Evolutionary conservation across 1,140 invertebrate species (phyloP).

Genomic region (Archivesica marissinica): DNA sequence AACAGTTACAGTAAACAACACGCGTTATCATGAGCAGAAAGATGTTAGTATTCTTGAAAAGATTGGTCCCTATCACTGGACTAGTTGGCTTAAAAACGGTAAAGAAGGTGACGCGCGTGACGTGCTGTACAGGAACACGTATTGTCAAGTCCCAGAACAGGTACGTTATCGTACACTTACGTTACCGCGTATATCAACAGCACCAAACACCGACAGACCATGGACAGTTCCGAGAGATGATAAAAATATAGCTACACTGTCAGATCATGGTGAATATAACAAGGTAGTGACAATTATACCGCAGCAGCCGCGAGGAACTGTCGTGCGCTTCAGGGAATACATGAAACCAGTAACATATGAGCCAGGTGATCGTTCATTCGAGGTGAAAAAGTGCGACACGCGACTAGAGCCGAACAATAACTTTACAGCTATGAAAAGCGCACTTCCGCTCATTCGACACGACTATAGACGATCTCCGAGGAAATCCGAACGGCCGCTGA

Average conservation of each 20-base stretch:
- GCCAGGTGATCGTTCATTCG: slow-evolving; percentile 4
- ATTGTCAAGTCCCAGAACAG: slow-evolving; percentile 17
- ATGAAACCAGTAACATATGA: slow-evolving; percentile 34
- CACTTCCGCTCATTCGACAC: slow-evolving; percentile 33
- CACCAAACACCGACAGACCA: slow-evolving; percentile 11
- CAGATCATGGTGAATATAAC: slow-evolving; percentile 41
- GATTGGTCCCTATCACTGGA: slow-evolving; percentile 48
- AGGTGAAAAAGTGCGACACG: background rate
- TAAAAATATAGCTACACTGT: background rate
- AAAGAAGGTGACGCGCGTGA: slow-evolving; percentile 37
- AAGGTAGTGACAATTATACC: slow-evolving; percentile 49
- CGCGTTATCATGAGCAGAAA: background rate
- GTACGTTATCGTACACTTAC: slow-evolving; percentile 37
- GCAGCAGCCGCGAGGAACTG: slow-evolving; percentile 42
- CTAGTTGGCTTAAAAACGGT: background rate
- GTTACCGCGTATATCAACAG: slow-evolving; percentile 32
- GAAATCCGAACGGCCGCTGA: slow-evolving; percentile 39
- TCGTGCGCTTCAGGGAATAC: slow-evolving; percentile 40
- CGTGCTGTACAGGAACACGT: slow-evolving; percentile 53
- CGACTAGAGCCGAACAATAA: background rate
- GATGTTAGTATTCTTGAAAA: slow-evolving; percentile 30
- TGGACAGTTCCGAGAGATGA: slow-evolving; percentile 48
- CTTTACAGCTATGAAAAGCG: background rate
- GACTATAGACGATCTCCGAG: slow-evolving; percentile 12
- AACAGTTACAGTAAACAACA: background rate